Base-by-base conservation (phyloP, 92 coral and sea anemone genomes). In the Porites rus region DNA sequence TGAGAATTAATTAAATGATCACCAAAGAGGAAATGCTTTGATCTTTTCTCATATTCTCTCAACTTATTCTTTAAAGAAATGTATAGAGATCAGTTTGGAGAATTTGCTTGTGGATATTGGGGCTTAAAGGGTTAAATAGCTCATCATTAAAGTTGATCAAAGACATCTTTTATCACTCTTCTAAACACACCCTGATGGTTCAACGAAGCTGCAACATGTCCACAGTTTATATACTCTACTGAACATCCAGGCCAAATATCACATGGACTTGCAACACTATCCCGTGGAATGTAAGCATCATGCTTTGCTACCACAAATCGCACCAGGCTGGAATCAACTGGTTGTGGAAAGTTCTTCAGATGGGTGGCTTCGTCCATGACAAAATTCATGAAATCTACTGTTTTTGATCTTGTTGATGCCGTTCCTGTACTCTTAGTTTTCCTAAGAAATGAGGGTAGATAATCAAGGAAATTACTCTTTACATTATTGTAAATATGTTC, bases 231-330 rank as follows among this genome's bases (percentile, higher is more conserved):
- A 81, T 90, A 95, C 54, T 88, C 87, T 18, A 95, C 98, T 54
- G 90, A 75, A 79, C 98, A 92, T 9, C 96, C 98, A 28, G 90
- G 95, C 99, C 99, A 97, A 54, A 97, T 79, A 22, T 86, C 88
- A 51, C 71, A 66, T 1, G 97, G 96, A 51, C 92, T 91, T 28
- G 71, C 68, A 18, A 93, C 81, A 69, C 90, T 90, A 51, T 93
- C 93, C 18, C 91, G 92, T 7, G 99, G 99, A n/a, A 97, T 86
- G 73, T 97, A 97, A 5, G 94, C 99, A 90, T 97, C 99, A 63
- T 89, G 87, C 51, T 89, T 75, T 21, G 99, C 99, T 7, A 90
- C 92, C 43, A 97, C 89, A 92, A 97, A 97, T 62, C 87, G 92
- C 1, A 90, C 98, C 50, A 97, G 81, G 51, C 91, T 79, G 31